Evolutionary conservation across 2,797 vertebrate species (phyloP).

Genomic region (Fratercula arctica): DNA sequence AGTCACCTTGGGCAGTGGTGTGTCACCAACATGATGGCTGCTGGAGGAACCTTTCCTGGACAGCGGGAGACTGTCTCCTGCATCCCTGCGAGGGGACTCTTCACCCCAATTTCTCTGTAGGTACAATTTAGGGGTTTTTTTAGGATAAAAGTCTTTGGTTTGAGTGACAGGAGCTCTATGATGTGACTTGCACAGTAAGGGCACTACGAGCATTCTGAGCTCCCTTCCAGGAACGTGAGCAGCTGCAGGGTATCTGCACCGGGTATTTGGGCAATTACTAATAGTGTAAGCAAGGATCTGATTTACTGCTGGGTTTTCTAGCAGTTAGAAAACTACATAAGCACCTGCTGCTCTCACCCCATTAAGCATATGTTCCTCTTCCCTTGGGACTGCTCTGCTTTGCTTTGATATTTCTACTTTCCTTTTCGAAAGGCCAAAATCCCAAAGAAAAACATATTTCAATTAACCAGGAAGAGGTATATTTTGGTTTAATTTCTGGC

Average conservation of each 20-base stretch:
- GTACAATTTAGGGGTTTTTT: not conserved
- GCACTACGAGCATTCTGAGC: not conserved
- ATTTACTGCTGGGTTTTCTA: not conserved
- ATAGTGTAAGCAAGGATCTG: not conserved
- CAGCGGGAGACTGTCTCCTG: not conserved
- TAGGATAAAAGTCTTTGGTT: not conserved
- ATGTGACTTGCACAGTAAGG: no score
- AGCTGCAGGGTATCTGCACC: not conserved
- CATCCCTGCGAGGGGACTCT: not conserved
- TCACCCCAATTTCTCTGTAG: not conserved
- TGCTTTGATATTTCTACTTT: not conserved
- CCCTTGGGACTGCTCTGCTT: not conserved
- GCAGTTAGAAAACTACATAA: not conserved
- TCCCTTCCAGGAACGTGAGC: not conserved
- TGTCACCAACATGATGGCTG: fast-evolving
- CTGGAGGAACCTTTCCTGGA: not conserved
- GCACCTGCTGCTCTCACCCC: not conserved
- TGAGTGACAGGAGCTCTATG: not conserved
- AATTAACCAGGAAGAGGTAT: not conserved
- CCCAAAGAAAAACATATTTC: not conserved
- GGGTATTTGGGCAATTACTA: fast-evolving
- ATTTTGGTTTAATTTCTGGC: not conserved
- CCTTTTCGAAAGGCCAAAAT: not conserved
- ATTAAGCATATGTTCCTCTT: fast-evolving
- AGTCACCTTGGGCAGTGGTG: fast-evolving